phyloP scores from a whole-genome alignment of 2,113 vertebrate genomes.

The Elaphurus davidianus region DNA sequence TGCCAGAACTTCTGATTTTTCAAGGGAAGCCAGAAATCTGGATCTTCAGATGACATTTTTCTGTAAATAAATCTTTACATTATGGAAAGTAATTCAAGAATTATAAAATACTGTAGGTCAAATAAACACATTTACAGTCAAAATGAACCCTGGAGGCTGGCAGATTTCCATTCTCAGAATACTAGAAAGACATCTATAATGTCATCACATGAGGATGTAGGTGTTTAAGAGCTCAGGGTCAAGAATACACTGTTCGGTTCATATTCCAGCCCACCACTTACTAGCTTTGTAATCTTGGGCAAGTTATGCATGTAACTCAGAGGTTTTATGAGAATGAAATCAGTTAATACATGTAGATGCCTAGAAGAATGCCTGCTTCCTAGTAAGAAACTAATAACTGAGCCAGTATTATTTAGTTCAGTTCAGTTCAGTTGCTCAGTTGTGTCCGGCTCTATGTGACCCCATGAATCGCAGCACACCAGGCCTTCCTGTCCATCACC shows the following conservation, averaged over 20 bases:
- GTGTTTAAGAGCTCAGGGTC: background rate
- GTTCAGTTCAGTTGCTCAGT: too few relatives aligned
- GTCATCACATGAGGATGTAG: background rate
- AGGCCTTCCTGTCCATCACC: too few relatives aligned
- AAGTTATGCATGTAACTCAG: background rate
- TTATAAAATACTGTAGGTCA: background rate
- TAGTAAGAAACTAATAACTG: background rate
- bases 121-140: background rate
- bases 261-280: background rate
- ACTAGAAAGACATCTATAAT: background rate
- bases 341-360: background rate
- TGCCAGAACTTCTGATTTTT: background rate
- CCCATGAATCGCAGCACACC: too few relatives aligned
- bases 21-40: conserved; percentile 10
- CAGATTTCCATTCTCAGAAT: background rate
- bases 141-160: background rate
- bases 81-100: background rate
- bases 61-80: conserved; percentile 24
- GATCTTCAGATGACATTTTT: conserved; percentile 32
- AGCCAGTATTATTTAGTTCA: background rate
- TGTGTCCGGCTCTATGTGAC: too few relatives aligned
- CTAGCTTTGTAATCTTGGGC: background rate
- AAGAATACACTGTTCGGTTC: background rate
- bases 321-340: background rate
- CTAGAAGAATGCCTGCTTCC: background rate